Evolutionary conservation across 2,797 vertebrate genomes (phyloP).

Genomic region (Monodelphis domestica): DNA sequence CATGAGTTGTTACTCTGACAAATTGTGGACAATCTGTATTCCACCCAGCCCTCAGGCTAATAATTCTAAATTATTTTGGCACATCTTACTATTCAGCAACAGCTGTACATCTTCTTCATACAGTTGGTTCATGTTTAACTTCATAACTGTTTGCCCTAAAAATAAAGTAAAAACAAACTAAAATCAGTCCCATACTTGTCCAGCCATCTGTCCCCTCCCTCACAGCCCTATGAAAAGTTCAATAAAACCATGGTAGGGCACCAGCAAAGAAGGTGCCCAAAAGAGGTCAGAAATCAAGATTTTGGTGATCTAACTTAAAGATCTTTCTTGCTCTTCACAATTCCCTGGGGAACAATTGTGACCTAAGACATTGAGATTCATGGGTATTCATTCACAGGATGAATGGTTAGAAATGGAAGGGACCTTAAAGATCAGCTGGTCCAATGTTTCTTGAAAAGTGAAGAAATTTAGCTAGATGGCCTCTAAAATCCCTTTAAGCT

Average conservation of each 20-base stretch:
- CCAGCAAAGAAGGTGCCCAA: background rate
- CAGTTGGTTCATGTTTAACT: background rate
- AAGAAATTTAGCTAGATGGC: no score
- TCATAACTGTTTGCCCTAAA: constrained; percentile 35
- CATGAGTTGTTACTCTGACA: background rate
- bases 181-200: background rate
- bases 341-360: background rate
- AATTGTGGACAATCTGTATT: background rate
- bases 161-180: background rate
- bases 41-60: background rate
- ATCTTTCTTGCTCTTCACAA: background rate
- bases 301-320: background rate
- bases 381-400: background rate
- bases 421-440: background rate
- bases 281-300: background rate
- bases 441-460: background rate
- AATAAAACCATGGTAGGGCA: background rate
- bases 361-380: background rate
- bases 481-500: background rate
- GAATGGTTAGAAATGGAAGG: background rate
- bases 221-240: background rate
- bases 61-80: background rate
- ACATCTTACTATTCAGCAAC: constrained; percentile 32
- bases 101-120: background rate
- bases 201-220: background rate